Evolutionary conservation across 2,797 vertebrate genomes (phyloP).

Genomic region (Emys orbicularis): DNA sequence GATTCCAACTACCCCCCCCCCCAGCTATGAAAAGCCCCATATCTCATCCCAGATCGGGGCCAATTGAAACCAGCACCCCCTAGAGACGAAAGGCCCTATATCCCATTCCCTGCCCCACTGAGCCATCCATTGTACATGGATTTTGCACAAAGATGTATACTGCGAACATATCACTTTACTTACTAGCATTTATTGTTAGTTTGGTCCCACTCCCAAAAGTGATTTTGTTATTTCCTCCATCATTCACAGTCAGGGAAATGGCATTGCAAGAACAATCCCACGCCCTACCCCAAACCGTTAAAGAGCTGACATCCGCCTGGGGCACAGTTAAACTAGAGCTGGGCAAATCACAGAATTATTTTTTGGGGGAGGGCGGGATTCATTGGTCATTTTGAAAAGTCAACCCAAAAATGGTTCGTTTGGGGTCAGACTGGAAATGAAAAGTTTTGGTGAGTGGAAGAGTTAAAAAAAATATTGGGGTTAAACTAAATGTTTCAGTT

Average conservation of each 20-base stretch:
- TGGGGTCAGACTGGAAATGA: no score
- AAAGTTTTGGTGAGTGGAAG: no score
- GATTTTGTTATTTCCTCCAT: constrained; percentile 23
- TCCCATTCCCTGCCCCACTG: neutral
- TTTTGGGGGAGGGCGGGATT: no score
- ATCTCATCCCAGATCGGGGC: neutral
- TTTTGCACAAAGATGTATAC: neutral
- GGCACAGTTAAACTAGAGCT: no score
- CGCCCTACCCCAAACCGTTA: neutral
- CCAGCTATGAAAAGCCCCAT: neutral
- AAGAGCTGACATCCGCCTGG: neutral
- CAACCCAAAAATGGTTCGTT: no score
- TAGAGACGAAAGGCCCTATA: neutral
- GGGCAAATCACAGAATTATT: no score
- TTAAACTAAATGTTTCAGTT: no score
- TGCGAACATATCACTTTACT: neutral
- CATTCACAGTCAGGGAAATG: constrained; percentile 13
- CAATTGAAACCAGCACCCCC: neutral
- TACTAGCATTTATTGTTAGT: constrained; percentile 36
- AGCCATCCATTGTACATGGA: neutral
- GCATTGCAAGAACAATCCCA: constrained; percentile 31
- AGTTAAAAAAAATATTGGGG: no score
- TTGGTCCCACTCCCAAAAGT: constrained; percentile 47
- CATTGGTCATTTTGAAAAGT: no score
- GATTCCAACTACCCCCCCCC: neutral